A percentile compares a stretch with the other conserved stretches of the same genome.
These are phyloP conservation scores for Sylvietta virens DNA, from an alignment of 2,113 vertebrate species.

Conservation along the genomic window DNA sequence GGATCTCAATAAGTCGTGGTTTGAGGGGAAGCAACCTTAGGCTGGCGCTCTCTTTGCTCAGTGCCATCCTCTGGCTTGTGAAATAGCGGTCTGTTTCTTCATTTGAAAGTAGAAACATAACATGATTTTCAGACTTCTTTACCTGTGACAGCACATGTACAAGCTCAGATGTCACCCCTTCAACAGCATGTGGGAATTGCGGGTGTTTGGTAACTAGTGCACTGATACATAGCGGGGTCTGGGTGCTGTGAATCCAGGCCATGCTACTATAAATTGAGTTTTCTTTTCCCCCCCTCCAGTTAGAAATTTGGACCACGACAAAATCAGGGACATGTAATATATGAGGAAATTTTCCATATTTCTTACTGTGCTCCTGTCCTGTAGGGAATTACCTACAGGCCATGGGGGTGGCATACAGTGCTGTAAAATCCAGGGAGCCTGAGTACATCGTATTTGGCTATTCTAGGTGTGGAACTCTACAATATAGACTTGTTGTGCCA, in stretches of 20 bases:
- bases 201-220: not conserved
- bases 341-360: not conserved
- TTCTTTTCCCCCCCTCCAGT: rapidly evolving
- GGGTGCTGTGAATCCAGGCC: not conserved
- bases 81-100: conserved; percentile 77
- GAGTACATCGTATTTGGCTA: not conserved
- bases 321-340: not conserved
- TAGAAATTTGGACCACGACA: not conserved
- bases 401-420: not conserved
- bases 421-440: not conserved
- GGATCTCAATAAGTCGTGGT: conserved; percentile 77
- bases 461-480: not conserved
- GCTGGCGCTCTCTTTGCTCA: conserved; percentile 73
- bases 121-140: conserved; percentile 69
- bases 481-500: rapidly evolving
- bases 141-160: conserved; percentile 66
- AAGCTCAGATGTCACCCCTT: not conserved
- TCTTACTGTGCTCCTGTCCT: not conserved
- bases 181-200: not conserved
- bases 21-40: conserved; percentile 76
- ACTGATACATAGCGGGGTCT: not conserved
- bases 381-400: not conserved
- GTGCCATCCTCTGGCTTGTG: conserved; percentile 56
- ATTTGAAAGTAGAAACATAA: conserved; percentile 84
- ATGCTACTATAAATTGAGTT: not conserved